Conservation (phyloP, 2,113 vertebrate species). For the Mandrillus leucophaeus region DNA sequence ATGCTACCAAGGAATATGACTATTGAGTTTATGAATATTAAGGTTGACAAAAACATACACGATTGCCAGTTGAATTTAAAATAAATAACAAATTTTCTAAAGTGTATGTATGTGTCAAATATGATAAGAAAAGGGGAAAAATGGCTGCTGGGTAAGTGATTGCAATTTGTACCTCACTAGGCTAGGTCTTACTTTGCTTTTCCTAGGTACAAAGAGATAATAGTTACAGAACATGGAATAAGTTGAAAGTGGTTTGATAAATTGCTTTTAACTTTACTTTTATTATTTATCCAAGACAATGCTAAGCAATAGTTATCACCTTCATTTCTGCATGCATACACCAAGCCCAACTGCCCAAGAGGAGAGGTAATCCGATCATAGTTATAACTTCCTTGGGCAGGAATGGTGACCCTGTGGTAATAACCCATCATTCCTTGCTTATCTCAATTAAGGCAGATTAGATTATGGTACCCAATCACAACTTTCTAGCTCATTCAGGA, state of each 20-base stretch:
- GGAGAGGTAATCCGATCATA: neutral
- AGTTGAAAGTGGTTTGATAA: neutral
- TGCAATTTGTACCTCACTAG: neutral
- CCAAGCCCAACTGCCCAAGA: neutral
- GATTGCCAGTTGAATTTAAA: neutral
- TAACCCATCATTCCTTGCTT: neutral
- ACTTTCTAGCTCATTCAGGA: neutral
- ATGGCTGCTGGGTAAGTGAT: neutral
- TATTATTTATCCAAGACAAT: neutral
- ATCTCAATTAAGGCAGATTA: neutral
- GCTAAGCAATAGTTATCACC: neutral
- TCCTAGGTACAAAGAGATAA: neutral
- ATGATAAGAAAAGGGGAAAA: neutral
- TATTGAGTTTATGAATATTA: neutral
- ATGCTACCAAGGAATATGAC: neutral
- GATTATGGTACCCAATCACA: neutral
- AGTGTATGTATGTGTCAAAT: neutral
- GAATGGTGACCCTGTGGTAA: neutral
- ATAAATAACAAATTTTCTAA: neutral
- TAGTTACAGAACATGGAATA: neutral
- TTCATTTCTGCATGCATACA: neutral
- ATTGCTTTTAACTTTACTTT: neutral
- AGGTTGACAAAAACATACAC: neutral
- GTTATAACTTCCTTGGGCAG: neutral
- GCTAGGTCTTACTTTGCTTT: neutral